Base-by-base conservation (phyloP, 1,140 invertebrate genomes). In the Mycetomoellerius zeteki region DNA sequence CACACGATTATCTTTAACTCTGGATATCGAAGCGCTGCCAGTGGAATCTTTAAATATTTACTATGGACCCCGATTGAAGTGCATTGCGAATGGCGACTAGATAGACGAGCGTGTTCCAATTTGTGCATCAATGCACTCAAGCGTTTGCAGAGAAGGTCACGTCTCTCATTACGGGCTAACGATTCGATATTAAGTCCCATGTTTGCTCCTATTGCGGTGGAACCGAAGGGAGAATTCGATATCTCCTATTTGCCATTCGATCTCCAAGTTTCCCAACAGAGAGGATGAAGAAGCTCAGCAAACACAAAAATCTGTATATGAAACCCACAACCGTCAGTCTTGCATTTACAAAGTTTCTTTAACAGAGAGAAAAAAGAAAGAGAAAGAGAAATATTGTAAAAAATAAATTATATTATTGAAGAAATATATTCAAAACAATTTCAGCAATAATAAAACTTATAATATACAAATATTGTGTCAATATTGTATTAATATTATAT, bases 181-280 rank as follows among this genome's bases (percentile, higher is more conserved):
- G 73, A 86, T 64, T 88, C 75, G 65, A 89, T 89, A 90, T 90
- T 89, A 90, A 90, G 86, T 89, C 86, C 78, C 47, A 62, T 89
- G 81, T 89, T 90, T 90, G 85, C 85, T 86, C 72, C 43, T 64
- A 85, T 65, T 54, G 58, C 82, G 62, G 73, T 47, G 62, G 27
- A 78, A 56, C 12, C 21, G 60, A 77, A 85, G 60, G 73, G 69
- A 50, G 80, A 78, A 65, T 21, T 81, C 71, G 85, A 84, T 65
- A 67, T 86, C 67, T 58, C 54, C 37, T 82, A 85, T 88, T 90
- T 89, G 85, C 87, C 10, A 67, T 77, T 90, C 54, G 78, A 86
- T 77, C 88, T 86, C 54, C 84, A 84, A 84, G 80, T 84, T 84
- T 84, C 69, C 69, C n/a, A 84, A 75, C 69, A 60, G 67, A 73